Evolutionary conservation across 2,888 invertebrate species (phyloP).

Genomic region (Ditylenchus weischeri): DNA sequence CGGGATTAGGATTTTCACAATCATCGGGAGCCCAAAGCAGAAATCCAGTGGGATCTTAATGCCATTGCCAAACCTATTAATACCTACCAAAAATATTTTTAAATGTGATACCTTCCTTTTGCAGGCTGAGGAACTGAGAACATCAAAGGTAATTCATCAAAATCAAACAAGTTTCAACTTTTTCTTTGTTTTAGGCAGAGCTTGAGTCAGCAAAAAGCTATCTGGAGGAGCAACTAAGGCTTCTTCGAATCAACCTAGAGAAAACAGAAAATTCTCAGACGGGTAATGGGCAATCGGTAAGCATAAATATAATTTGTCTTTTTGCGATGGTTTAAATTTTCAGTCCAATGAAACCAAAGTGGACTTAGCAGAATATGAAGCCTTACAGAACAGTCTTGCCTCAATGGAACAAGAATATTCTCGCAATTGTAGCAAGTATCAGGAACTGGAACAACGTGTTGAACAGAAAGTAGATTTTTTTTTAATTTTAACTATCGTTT

Average conservation of each 20-base stretch:
- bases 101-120: neutral
- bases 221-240: conserved; percentile 29
- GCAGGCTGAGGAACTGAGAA: conserved; percentile 7
- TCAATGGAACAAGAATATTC: conserved; percentile 21
- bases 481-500: too few species aligned
- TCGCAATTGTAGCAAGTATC: conserved; percentile 1
- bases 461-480: conserved; percentile 10
- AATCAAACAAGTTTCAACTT: conserved; percentile 1
- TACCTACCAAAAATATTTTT: neutral
- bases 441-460: conserved; percentile 6
- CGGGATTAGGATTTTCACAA: too few species aligned
- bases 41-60: too few species aligned
- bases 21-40: too few species aligned
- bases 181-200: conserved; percentile 11
- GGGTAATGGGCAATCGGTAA: neutral
- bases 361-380: conserved; percentile 18
- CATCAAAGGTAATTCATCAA: conserved; percentile 6
- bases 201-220: conserved; percentile 24
- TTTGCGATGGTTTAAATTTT: neutral
- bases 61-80: too few species aligned
- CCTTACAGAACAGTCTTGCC: conserved; percentile 24
- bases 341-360: conserved; percentile 10
- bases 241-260: conserved; percentile 15
- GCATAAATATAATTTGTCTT: neutral
- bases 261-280: too few species aligned